A percentile compares a stretch with the other conserved stretches of the same genome.
Evolutionary conservation across 2,113 vertebrate genomes (phyloP).

Genomic region (Struthio camelus): DNA sequence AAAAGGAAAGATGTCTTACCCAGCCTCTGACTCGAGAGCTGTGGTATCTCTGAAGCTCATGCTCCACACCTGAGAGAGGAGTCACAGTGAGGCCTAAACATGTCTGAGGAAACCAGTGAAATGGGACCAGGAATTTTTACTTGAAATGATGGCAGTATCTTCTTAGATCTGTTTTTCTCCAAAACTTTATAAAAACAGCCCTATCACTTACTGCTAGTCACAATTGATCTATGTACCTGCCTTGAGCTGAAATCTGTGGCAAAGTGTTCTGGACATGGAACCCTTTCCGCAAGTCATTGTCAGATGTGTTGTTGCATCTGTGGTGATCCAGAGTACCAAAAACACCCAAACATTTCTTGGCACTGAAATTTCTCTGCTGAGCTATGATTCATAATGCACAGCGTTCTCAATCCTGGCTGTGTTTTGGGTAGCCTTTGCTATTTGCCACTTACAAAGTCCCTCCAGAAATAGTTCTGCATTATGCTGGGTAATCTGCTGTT

Average conservation of each 20-base stretch:
- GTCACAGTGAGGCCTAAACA: not conserved
- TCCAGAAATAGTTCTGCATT: not conserved
- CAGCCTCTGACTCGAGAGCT: not conserved
- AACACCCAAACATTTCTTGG: not conserved
- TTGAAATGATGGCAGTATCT: not conserved
- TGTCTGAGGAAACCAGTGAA: not conserved
- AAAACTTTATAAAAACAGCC: not conserved
- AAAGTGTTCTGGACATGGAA: not conserved
- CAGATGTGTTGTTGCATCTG: not conserved
- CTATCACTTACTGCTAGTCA: not conserved
- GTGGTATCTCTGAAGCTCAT: not conserved
- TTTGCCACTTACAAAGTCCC: not conserved
- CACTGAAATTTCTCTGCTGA: not conserved
- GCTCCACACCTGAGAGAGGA: not conserved
- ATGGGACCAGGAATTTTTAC: not conserved
- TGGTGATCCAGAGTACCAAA: not conserved
- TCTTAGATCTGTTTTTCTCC: not conserved
- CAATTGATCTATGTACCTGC: not conserved
- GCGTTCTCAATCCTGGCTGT: not conserved
- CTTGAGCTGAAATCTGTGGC: not conserved
- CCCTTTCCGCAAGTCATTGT: not conserved
- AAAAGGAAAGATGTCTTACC: not conserved
- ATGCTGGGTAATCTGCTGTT: not conserved
- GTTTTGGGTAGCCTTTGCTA: not conserved
- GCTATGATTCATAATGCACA: not conserved